Percentiles rank a stretch among this genome's conserved stretches.
Evolutionary conservation across 2,888 invertebrate genomes (phyloP).

Genomic region (Frankliniella fusca): DNA sequence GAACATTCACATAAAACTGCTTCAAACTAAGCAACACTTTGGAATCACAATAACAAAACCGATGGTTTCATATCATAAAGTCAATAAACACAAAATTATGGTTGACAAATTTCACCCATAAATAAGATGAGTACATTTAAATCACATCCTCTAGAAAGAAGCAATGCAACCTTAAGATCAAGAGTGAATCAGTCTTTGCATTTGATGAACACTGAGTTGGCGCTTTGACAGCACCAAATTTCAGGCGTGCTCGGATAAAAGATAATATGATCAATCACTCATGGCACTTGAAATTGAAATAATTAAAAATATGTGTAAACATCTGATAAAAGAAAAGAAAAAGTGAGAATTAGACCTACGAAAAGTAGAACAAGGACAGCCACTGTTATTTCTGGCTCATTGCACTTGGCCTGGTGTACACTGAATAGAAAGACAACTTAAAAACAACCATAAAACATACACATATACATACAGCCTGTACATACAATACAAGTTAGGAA

Average conservation of each 20-base stretch:
- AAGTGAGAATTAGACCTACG: neutral
- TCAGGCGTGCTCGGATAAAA: neutral
- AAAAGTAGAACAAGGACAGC: too few relatives aligned
- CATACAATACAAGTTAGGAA: neutral
- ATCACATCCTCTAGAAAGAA: neutral
- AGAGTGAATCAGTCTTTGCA: conserved; percentile 3
- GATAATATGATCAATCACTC: neutral
- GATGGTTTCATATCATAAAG: neutral
- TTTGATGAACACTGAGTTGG: neutral
- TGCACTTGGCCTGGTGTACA: neutral
- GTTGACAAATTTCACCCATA: neutral
- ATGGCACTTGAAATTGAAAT: neutral
- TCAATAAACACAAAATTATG: neutral
- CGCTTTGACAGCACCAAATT: neutral
- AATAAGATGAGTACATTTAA: neutral
- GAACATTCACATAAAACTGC: neutral
- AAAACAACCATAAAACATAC: neutral
- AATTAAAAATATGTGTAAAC: neutral
- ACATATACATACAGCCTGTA: neutral
- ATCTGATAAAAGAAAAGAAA: neutral
- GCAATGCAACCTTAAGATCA: neutral
- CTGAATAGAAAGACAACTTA: neutral
- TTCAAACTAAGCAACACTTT: neutral
- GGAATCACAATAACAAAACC: conserved; percentile 23
- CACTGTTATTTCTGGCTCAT: too few relatives aligned